phyloP scores from a whole-genome alignment of 1,140 invertebrate species.

The Anoplolepis gracilipes region DNA sequence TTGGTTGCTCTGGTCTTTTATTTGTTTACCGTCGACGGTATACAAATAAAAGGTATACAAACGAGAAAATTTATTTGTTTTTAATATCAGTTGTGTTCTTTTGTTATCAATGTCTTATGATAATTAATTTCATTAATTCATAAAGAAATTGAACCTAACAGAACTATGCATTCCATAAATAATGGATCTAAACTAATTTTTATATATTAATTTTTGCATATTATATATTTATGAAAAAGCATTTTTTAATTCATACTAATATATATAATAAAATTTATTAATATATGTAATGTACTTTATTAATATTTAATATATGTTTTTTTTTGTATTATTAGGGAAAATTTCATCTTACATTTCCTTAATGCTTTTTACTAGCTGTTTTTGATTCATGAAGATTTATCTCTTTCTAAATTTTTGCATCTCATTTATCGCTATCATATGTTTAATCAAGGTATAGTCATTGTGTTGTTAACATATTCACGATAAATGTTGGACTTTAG shows the following conservation, averaged over 20 bases:
- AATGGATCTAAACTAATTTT: not conserved
- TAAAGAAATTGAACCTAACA: not conserved
- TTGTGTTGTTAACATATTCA: slow-evolving; percentile 14
- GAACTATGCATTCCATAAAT: not conserved
- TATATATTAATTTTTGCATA: too few species aligned
- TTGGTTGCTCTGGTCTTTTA: not conserved
- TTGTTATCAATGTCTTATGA: not conserved
- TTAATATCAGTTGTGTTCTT: too few species aligned
- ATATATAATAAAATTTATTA: not conserved
- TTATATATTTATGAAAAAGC: not conserved
- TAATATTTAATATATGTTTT: not conserved
- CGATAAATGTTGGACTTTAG: slow-evolving; percentile 30
- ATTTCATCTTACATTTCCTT: not conserved
- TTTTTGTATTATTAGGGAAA: not conserved
- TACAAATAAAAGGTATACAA: not conserved
- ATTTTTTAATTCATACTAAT: not conserved
- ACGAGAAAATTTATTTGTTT: slow-evolving; percentile 16
- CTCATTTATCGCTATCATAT: slow-evolving; percentile 6
- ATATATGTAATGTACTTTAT: not conserved
- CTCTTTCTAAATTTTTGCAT: not conserved
- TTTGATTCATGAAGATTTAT: not conserved
- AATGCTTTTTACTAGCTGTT: not conserved
- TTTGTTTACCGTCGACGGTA: not conserved
- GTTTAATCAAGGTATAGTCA: not conserved
- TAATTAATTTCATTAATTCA: not conserved